Percentiles rank a stretch among this genome's conserved stretches.
phyloP scores from a whole-genome alignment of 2,797 vertebrate species.

The Cossypha dichroa region DNA sequence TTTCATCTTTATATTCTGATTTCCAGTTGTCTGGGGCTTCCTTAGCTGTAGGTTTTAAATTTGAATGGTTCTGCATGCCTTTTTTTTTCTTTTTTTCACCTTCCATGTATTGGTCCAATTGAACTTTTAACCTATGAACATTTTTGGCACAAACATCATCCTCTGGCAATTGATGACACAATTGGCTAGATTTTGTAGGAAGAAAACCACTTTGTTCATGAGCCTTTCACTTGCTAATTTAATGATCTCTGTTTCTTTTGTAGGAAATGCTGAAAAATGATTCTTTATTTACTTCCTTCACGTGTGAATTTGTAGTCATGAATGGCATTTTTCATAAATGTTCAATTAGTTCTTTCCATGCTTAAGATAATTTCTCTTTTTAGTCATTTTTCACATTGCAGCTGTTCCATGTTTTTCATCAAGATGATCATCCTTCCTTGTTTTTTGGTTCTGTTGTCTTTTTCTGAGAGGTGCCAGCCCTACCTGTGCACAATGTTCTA shows the following conservation, averaged over 20 bases:
- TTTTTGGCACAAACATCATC: background rate
- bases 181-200: background rate
- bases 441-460: background rate
- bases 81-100: fast-evolving
- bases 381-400: background rate
- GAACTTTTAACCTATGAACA: background rate
- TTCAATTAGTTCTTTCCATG: background rate
- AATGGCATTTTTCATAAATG: background rate
- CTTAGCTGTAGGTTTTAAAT: background rate
- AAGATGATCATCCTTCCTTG: background rate
- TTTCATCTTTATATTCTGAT: background rate
- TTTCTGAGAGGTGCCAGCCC: background rate
- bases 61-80: background rate
- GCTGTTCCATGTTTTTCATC: background rate
- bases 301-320: background rate
- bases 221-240: background rate
- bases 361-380: background rate
- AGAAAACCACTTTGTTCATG: background rate
- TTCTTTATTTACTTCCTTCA: background rate
- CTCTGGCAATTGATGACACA: background rate
- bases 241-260: background rate
- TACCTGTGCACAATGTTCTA: background rate
- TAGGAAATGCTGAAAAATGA: background rate
- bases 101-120: background rate
- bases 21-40: background rate